Evolutionary conservation across 30 jellyfish, hydroid and myxozoan species (phyloP), one percentile per base, ranked within the genome.

Genomic region (Aurelia aurita complex sp. Pacific): DNA sequence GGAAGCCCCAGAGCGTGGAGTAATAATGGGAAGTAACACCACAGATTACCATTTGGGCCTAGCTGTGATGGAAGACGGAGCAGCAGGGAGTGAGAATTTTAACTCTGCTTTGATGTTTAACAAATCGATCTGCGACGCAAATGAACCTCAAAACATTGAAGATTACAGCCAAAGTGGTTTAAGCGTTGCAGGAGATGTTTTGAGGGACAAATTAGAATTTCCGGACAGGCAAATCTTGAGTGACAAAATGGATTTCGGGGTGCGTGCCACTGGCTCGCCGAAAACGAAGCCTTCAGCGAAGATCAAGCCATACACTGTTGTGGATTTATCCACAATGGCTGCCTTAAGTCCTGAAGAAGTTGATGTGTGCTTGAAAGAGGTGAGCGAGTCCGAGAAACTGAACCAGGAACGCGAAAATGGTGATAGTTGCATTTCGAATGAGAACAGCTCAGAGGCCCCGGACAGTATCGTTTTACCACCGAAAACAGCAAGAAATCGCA

Each of bases 271-370:
- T 0, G 2, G 29, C 74, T 65, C 88, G 51, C 78, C 76, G 5
- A 77, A 64, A 70, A 34, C 66, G 19, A 77, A 77, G 68, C 88
- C 88, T 14, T 77, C 88, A 4, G 92, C 96, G 23, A 91, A 91
- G 74, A 79, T 92, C 3, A 92, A 92, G 84, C 98, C 98, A 10
- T 92, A 92, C 57, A 86, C 98, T 11, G 98, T 92, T 1, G 91
- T 86, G n/a, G 98, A 92, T 87, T 43, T 92, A 60, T 67, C 98
- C 12, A 92, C 98, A 60, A 80, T 73, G 89, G 60, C 91, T 23
- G 87, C 89, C 7, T 79, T 92, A 35, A 76, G 88, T 6, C 91
- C 90, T 0, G 89, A 67, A 71, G 97, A 92, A 78, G 96, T 92
- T 34, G 85, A 82, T 13, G 70, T 55, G 18, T 92, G 98, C 78